phyloP scores from a whole-genome alignment of 2,113 vertebrate genomes.

The Petrocephalus zakoni region DNA sequence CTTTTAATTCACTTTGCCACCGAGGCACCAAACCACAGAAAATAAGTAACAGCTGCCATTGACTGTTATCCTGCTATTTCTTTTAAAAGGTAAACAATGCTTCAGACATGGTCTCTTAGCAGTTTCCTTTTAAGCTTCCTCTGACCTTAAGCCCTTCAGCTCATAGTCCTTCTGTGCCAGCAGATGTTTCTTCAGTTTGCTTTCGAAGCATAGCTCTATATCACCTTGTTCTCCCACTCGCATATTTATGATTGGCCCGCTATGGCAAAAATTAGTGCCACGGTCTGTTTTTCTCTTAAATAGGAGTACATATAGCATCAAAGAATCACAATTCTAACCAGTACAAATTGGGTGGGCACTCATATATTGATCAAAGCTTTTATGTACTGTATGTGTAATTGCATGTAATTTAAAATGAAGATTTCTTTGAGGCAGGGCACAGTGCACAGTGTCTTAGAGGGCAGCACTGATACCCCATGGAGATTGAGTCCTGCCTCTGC shows the following conservation, averaged over 20 bases:
- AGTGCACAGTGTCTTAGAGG: not conserved
- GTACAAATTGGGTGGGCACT: not conserved
- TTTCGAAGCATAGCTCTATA: not conserved
- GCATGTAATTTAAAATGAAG: not conserved
- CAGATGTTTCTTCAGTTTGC: not conserved
- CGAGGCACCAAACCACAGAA: not conserved
- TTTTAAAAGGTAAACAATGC: not conserved
- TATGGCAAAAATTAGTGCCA: no score
- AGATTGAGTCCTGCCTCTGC: not conserved
- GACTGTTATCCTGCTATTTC: not conserved
- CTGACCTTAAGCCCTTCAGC: not conserved
- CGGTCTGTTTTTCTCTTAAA: not conserved
- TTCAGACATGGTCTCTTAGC: not conserved
- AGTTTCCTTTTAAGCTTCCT: not conserved
- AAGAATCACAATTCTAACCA: not conserved
- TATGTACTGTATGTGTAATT: not conserved
- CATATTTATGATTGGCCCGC: not conserved
- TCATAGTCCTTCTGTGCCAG: not conserved
- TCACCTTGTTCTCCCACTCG: not conserved
- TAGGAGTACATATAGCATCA: not conserved
- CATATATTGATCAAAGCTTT: not conserved
- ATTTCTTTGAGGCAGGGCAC: not conserved
- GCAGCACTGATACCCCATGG: not conserved
- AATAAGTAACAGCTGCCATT: not conserved
- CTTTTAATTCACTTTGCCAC: not conserved